A percentile compares a stretch with the other conserved stretches of the same genome.
These are phyloP conservation scores for Ditylenchus dipsaci DNA, from an alignment of 1,140 invertebrate genomes.

Conservation along the genomic window DNA sequence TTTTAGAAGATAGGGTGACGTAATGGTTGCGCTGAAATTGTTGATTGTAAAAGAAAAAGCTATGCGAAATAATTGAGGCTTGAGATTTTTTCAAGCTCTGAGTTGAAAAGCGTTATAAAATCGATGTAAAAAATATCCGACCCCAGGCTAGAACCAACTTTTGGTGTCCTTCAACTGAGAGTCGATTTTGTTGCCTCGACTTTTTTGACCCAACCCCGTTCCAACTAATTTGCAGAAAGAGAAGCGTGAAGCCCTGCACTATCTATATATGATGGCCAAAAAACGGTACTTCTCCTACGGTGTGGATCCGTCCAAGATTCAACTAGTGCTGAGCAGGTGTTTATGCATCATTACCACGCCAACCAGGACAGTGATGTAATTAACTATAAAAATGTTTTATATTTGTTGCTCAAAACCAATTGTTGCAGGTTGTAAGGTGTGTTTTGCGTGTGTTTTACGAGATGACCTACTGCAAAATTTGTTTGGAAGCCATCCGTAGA, in stretches of 20 bases:
- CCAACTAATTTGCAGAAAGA: neutral
- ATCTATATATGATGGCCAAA: neutral
- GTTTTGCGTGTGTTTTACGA: constrained; percentile 8
- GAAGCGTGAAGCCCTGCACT: neutral
- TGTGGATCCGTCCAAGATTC: neutral
- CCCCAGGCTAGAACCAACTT: too few relatives aligned
- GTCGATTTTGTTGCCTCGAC: too few relatives aligned
- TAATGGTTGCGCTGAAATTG: too few relatives aligned
- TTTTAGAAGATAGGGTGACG: too few relatives aligned
- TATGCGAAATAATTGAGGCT: too few relatives aligned
- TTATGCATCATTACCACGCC: neutral
- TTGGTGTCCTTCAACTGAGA: too few relatives aligned
- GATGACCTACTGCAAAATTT: constrained; percentile 14
- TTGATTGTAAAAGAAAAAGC: too few relatives aligned
- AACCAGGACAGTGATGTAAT: neutral
- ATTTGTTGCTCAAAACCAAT: constrained; percentile 12
- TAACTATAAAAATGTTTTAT: too few relatives aligned
- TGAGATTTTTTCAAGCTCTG: too few relatives aligned
- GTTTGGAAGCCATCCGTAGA: constrained; percentile 4
- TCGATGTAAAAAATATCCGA: too few relatives aligned
- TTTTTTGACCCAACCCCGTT: too few relatives aligned
- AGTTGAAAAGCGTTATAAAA: too few relatives aligned
- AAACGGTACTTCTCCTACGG: neutral
- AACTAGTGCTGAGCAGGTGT: neutral
- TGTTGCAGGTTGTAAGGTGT: neutral